These are phyloP conservation scores for Eubasilissa splendida DNA, from an alignment of 2,888 invertebrate species.

Conservation along the genomic window DNA sequence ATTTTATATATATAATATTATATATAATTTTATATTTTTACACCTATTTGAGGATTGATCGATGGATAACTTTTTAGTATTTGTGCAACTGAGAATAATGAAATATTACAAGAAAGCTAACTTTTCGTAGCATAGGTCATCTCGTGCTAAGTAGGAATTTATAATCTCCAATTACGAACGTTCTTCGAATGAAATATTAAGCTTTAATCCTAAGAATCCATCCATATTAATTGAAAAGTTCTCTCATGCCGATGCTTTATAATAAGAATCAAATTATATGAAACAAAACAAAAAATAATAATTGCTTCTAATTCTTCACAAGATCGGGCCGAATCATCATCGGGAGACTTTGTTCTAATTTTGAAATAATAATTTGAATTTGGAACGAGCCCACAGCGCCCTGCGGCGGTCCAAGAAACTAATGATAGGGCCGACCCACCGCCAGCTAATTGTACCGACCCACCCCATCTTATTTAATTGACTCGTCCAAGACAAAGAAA, in stretches of 20 bases:
- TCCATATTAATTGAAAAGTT: constrained; percentile 45
- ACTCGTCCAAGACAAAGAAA: constrained; percentile 45
- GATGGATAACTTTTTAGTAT: too few species aligned
- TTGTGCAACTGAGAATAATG: too few species aligned
- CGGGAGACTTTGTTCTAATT: constrained; percentile 47
- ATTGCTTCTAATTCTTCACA: constrained; percentile 42
- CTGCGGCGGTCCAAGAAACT: constrained; percentile 42
- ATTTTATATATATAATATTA: too few species aligned
- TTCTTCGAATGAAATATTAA: too few species aligned
- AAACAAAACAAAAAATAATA: constrained; percentile 40
- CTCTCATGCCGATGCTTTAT: constrained; percentile 33
- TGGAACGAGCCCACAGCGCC: constrained; percentile 50
- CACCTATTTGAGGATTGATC: too few species aligned
- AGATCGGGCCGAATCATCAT: constrained; percentile 33
- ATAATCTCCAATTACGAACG: too few species aligned
- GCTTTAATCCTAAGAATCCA: background rate
- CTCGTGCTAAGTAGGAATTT: too few species aligned
- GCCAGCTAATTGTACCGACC: constrained; percentile 56
- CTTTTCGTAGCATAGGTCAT: too few species aligned
- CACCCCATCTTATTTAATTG: constrained; percentile 55
- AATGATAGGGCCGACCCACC: constrained; percentile 54
- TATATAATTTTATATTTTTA: too few species aligned
- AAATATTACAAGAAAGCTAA: too few species aligned
- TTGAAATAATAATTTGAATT: constrained; percentile 54
- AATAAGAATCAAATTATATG: constrained; percentile 46